These are phyloP conservation scores for Drosophila teissieri DNA, from an alignment of 1,140 invertebrate species.

Conservation along the genomic window DNA sequence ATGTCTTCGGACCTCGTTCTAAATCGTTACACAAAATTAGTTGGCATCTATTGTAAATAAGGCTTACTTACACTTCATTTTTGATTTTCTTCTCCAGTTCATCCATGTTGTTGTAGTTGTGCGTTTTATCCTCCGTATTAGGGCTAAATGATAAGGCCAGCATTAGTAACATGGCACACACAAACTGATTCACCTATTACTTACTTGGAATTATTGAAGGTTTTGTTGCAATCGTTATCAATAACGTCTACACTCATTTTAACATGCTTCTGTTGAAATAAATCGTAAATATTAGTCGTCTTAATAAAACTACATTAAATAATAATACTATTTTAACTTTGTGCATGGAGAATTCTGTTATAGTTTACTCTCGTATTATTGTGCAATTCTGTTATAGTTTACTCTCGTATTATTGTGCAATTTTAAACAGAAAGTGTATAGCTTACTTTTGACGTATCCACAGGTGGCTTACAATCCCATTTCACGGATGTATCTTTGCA, in stretches of 20 bases:
- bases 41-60: not conserved
- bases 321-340: not conserved
- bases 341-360: not conserved
- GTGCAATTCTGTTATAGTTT: not conserved
- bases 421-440: not conserved
- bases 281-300: not conserved
- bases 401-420: not conserved
- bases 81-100: constrained; percentile 84
- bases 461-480: constrained; percentile 59
- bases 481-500: constrained; percentile 54
- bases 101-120: constrained; percentile 79
- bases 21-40: not conserved
- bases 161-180: not conserved
- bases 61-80: constrained; percentile 80
- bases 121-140: constrained; percentile 74
- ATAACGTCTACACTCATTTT: constrained; percentile 84
- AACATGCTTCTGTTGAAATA: constrained; percentile 70
- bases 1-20: constrained; percentile 82
- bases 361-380: not conserved
- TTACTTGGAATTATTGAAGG: constrained; percentile 80
- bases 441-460: constrained; percentile 72
- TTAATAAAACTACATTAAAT: not conserved
- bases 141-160: constrained; percentile 44
- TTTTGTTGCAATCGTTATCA: constrained; percentile 83
- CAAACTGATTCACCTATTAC: constrained; percentile 3